phyloP scores from a whole-genome alignment of 2,113 vertebrate species.

The Lasiurus borealis region DNA sequence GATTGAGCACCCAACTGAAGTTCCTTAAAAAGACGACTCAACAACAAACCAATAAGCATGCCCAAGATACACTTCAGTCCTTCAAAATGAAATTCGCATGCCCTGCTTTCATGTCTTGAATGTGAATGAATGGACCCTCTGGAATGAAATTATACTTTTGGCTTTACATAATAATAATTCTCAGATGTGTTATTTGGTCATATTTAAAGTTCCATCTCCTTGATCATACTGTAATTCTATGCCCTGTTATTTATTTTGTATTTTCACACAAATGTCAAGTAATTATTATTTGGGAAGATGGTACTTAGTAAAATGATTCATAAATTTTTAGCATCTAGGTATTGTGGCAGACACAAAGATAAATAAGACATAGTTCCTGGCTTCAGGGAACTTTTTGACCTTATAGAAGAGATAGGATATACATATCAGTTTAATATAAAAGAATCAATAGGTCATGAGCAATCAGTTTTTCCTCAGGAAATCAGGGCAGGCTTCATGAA shows the following conservation, averaged over 20 bases:
- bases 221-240: not conserved
- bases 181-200: slow-evolving; percentile 11
- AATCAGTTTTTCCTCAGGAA: slow-evolving; percentile 34
- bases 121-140: not conserved
- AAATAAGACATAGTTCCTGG: slow-evolving; percentile 34
- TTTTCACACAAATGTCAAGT: slow-evolving; percentile 56
- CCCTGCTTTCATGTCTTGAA: not conserved
- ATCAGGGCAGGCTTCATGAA: slow-evolving; percentile 35
- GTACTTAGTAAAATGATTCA: slow-evolving; percentile 35
- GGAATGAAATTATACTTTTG: slow-evolving; percentile 29
- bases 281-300: slow-evolving; percentile 40
- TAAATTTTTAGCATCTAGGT: slow-evolving; percentile 37
- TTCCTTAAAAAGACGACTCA: not conserved
- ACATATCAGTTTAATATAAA: slow-evolving; percentile 22
- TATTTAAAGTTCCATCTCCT: not conserved
- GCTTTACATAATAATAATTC: slow-evolving; percentile 50
- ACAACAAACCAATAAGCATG: not conserved
- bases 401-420: slow-evolving; percentile 4
- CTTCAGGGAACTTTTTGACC: slow-evolving; percentile 55
- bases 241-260: slow-evolving; percentile 45
- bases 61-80: not conserved
- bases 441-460: not conserved
- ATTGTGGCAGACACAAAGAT: slow-evolving; percentile 20
- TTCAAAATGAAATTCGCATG: slow-evolving; percentile 50
- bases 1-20: slow-evolving; percentile 7